Percentiles rank a stretch among this genome's conserved stretches.
phyloP scores from a whole-genome alignment of 2,888 invertebrate species.

The Eurytoma californica region DNA sequence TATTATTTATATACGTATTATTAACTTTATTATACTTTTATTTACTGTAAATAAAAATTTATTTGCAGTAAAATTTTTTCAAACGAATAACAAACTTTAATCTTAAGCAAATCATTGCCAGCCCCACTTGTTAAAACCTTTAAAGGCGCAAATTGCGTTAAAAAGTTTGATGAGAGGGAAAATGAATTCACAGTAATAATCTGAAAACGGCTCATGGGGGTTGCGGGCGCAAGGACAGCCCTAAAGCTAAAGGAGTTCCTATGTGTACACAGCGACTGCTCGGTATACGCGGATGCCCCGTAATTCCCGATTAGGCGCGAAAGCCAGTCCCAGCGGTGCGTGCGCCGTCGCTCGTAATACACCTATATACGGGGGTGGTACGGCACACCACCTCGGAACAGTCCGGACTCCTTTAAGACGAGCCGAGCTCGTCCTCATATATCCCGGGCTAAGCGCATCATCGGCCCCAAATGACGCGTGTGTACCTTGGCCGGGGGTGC shows the following conservation, averaged over 20 bases:
- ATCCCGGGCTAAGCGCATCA: constrained; percentile 27
- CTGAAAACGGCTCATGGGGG: neutral
- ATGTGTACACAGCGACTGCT: constrained; percentile 9
- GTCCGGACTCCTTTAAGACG: neutral
- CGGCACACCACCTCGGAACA: neutral
- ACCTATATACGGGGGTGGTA: neutral
- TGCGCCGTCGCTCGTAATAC: constrained; percentile 5
- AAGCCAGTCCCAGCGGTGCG: constrained; percentile 1
- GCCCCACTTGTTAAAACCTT: too few species aligned
- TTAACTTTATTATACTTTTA: too few species aligned
- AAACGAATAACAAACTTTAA: too few species aligned
- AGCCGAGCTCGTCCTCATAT: neutral
- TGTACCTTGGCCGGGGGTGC: neutral
- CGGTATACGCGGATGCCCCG: neutral
- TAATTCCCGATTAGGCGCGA: constrained; percentile 27
- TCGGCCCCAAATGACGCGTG: neutral
- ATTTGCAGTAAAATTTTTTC: too few species aligned
- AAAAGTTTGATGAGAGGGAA: neutral
- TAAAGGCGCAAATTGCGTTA: too few species aligned
- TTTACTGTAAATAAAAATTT: too few species aligned
- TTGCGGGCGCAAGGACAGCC: neutral
- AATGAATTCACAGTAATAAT: neutral
- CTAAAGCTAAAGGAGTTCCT: neutral
- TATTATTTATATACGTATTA: too few species aligned
- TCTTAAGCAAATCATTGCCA: too few species aligned